Percentiles rank a stretch among this genome's conserved stretches.
Conservation (phyloP, 2,113 vertebrate species). For the Sinosuthora webbiana region DNA sequence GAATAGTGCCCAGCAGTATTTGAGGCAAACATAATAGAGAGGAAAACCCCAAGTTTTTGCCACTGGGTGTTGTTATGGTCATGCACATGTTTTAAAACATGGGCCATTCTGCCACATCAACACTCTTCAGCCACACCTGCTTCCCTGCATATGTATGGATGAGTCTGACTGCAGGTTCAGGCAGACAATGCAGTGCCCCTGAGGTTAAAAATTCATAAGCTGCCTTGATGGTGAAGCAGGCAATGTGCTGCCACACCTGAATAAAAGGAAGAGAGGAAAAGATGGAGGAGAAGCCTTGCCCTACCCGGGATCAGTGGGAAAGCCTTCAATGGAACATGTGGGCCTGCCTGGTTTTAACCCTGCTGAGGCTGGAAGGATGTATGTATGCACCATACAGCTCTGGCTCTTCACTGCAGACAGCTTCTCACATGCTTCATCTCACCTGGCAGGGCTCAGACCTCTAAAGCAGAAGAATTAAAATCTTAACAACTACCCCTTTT, state of each 20-base stretch:
- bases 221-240: background rate
- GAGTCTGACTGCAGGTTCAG: background rate
- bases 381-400: accelerated
- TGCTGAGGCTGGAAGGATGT: background rate
- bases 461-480: background rate
- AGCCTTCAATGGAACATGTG: background rate
- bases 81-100: background rate
- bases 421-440: background rate
- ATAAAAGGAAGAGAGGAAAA: background rate
- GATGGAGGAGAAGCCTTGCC: background rate
- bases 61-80: accelerated
- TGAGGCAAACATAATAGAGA: background rate
- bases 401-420: background rate
- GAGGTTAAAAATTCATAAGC: background rate
- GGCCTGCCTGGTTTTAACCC: background rate
- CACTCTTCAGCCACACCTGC: background rate
- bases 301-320: accelerated
- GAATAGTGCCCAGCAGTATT: background rate
- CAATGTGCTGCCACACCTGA: background rate
- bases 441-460: background rate
- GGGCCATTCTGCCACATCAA: background rate
- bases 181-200: background rate
- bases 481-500: background rate
- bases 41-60: background rate
- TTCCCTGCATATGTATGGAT: background rate